Base-by-base conservation (phyloP, 1,140 invertebrate species). In the Plutomurus gul region DNA sequence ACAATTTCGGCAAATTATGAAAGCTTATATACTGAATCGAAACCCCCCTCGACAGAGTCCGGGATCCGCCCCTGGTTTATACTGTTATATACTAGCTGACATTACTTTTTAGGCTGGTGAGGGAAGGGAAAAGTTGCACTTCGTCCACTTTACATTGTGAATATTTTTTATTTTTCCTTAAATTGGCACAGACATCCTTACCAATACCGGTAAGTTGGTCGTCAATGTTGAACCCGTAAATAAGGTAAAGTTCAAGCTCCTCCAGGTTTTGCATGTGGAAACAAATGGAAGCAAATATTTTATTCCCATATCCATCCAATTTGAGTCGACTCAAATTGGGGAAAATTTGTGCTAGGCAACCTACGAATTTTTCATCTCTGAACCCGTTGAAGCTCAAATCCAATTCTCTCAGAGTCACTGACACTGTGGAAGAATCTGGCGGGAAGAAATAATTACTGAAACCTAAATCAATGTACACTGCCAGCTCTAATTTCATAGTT, bases 161-260 rank as follows among this genome's bases (percentile, higher is more conserved):
- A 2, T 13, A 27, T 13, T 27, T 56, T 56, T 2, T 10, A n/a
- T 43, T n/a, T 43, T 43, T 43, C n/a, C 8, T 56, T 16, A 18
- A 71, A 7, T 43, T 72, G 36, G 65, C 7, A 8, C 71, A 46
- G 1, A 39, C 36, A 4, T 65, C 71, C 18, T 56, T 65, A 11
- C 36, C 27, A 47, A 79, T 75, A 11, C 78, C 78, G 1, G 73
- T 79, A 22, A 75, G 25, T 36, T 79, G 78, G 37, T 79, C 78
- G 27, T 79, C 78, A 11, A 79, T 51, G 30, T 79, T 79, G 18
- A 79, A 75, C 8, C 78, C 78, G 18, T 79, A 79, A 39, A 79
- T 75, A 0, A 79, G 22, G 33, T 47, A 39, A n/a, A 79, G 51
- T 13, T 70, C 40, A 5, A 79, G 40, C 10, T 71, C 40, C 30